Conservation (phyloP, 2,888 invertebrate genomes). For the Drosophila kanekoi region DNA sequence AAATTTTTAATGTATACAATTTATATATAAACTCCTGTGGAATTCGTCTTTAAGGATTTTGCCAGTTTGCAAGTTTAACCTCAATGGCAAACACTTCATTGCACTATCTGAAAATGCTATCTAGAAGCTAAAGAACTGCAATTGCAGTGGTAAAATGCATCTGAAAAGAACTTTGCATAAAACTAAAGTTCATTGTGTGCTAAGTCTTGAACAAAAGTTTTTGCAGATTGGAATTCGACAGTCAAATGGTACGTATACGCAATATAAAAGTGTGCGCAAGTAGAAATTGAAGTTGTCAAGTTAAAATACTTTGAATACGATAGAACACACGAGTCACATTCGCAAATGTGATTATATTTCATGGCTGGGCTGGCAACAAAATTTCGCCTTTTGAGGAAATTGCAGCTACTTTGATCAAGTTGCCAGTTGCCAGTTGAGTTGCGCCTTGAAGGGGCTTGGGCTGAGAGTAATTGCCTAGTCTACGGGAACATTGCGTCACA, state of each 20-base stretch:
- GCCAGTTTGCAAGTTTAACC: background rate
- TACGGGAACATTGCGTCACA: slow-evolving; percentile 45
- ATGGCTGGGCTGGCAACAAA: slow-evolving; percentile 26
- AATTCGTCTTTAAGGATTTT: background rate
- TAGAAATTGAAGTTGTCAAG: slow-evolving; percentile 35
- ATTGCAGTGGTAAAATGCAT: slow-evolving; percentile 25
- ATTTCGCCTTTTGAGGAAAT: slow-evolving; percentile 17
- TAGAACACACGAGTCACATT: slow-evolving; percentile 7
- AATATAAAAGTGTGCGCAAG: slow-evolving; percentile 32
- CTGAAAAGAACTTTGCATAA: slow-evolving; percentile 17
- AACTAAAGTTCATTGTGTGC: slow-evolving; percentile 21
- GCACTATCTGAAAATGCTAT: slow-evolving; percentile 2
- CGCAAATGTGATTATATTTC: slow-evolving; percentile 51
- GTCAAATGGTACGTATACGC: slow-evolving; percentile 41
- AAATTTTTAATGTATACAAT: too few relatives aligned
- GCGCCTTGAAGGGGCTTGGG: background rate
- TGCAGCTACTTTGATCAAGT: slow-evolving; percentile 43
- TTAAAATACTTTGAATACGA: slow-evolving; percentile 15
- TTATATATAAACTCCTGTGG: too few relatives aligned
- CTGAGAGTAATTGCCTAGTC: slow-evolving; percentile 31
- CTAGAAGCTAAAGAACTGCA: background rate
- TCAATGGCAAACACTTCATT: slow-evolving; percentile 25
- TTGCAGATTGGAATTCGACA: slow-evolving; percentile 25
- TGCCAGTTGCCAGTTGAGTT: slow-evolving; percentile 2
- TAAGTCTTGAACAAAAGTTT: slow-evolving; percentile 14